Evolutionary conservation across 2,797 vertebrate species (phyloP), one percentile per base, ranked within the genome.

Genomic region (Phataginus tricuspis): DNA sequence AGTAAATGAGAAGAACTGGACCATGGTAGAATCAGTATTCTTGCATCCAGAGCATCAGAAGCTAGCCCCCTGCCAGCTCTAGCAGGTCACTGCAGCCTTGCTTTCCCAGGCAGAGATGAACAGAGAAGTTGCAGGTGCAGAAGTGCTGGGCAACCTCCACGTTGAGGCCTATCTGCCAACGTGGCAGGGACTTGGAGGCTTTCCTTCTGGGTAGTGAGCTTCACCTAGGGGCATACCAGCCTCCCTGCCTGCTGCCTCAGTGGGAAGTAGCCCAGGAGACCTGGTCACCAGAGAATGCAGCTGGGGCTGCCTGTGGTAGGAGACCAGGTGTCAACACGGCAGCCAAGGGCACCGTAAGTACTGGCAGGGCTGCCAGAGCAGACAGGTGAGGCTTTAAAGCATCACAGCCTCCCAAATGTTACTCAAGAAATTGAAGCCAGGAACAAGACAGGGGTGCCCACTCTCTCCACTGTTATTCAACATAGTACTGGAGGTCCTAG

Each of bases 1-100:
- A 66, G 64, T 51, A 66, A 85, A 68, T 15, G 74, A 84, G 89
- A 95, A 90, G 90, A 74, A 21, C 64, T 88, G 7, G 72, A 72
- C 80, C 80, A 6, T 0, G 14, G 18, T 9, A 34, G 88, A 42
- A 85, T 66, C 80, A 2, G 5, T 77, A 4, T 83, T 61, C 87
- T 15, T 13, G 11, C 21, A 21, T 63, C 86, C 18, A 1, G 21
- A 31, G 68, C 25, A 27, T 77, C 68, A 7, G 90, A 55, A 66
- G 64, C 75, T 79, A 83, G 53, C 72, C 37, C 72, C 39, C 21
- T 9, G 61, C 63, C 16, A 0, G 55, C 94, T 77, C 69, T 74
- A 31, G 75, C 63, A 66, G 86, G 93, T 69, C 23, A 0, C 4
- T 8, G 77, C 9, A 82, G 66, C 86, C 64, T 49, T 85, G 18